Conservation (phyloP, 2,797 vertebrate genomes). For the Pangasius larnaudii region DNA sequence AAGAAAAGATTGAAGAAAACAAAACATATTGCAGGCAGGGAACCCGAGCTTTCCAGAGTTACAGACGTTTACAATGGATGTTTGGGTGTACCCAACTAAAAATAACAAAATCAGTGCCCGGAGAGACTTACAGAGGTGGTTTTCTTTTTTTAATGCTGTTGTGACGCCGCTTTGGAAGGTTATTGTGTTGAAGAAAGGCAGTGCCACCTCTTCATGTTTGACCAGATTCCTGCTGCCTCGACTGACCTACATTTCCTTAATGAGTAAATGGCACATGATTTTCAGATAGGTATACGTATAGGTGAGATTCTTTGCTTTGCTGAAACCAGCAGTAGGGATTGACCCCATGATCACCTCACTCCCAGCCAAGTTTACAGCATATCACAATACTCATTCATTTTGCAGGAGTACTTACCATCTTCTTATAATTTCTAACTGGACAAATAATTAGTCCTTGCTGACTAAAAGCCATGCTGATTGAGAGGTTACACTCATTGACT, state of each 20-base stretch:
- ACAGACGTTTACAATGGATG: constrained; percentile 65
- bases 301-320: neutral
- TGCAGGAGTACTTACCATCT: neutral
- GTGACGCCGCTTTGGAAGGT: constrained; percentile 63
- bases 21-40: constrained; percentile 62
- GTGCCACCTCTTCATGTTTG: constrained; percentile 30
- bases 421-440: neutral
- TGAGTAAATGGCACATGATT: neutral
- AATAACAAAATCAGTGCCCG: constrained; percentile 66
- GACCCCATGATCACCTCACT: constrained; percentile 16
- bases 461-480: neutral
- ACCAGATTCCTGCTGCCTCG: neutral
- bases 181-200: constrained; percentile 57
- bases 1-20: constrained; percentile 33
- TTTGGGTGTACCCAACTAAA: constrained; percentile 53
- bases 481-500: neutral
- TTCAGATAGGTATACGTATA: neutral
- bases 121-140: constrained; percentile 58
- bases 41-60: constrained; percentile 42
- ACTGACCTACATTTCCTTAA: neutral
- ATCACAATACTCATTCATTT: neutral
- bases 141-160: constrained; percentile 41
- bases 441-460: no score
- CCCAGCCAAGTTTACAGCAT: neutral
- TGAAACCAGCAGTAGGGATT: constrained; percentile 28